Base-by-base conservation (phyloP, 2,888 invertebrate species). In the Tenthredo mesomela region DNA sequence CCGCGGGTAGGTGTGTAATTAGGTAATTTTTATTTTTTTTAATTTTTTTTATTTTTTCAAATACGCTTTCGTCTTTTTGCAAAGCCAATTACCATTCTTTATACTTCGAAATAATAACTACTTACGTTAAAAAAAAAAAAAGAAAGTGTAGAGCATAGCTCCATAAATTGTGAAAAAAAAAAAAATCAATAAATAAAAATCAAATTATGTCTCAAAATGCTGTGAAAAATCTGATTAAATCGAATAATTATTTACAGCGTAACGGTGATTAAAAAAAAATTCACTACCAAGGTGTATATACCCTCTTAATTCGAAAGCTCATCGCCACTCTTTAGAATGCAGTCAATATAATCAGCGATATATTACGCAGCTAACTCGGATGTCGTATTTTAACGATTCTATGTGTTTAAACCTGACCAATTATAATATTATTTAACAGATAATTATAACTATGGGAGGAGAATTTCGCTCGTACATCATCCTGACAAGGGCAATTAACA, bases 391-490 rank as follows among this genome's bases (percentile, higher is more conserved):
- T 40, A 80, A 80, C 80, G 80, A 61, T 61, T 65, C 61, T 54
- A 58, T 40, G 54, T 80, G 61, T 61, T 61, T 77, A 73, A 82
- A 15, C 15, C 50, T 47, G 82, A 33, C 82, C 82, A 82, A 82
- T 82, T 82, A 82, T 82, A 82, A 82, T 82, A 82, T 82, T 82
- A 67, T 82, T 82, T 82, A 82, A 67, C 82, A 67, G 37, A 58
- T 82, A 82, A 82, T 82, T 82, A 82, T 82, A 82, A 82, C 47
- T 50, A 67, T 47, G 47, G 82, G 43, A 82, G 67, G 21, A 25
- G 40, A 43, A 82, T 33, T 67, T 82, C 29, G 67, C 82, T 82
- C 82, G 82, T 82, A 82, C 33, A 82, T 82, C 82, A 65, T 70
- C 12, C 67, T 70, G 82, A 82, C 82, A 82, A 65, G 47, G 21